Percentiles rank a stretch among this genome's conserved stretches.
Conservation (phyloP, 2,797 vertebrate genomes). For the Todus mexicanus region DNA sequence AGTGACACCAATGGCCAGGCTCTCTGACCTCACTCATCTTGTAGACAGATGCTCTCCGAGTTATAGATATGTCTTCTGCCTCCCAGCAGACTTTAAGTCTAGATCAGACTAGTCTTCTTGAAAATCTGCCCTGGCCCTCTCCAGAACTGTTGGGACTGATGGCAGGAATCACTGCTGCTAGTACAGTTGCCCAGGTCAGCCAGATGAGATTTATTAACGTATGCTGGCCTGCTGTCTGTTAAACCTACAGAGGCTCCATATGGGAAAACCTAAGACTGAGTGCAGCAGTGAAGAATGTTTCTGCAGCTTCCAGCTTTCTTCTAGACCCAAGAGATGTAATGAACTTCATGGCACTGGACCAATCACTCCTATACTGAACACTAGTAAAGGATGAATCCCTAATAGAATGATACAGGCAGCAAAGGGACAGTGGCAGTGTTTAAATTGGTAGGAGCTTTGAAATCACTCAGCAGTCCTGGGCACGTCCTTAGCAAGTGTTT, state of each 20-base stretch:
- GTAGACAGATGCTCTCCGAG: background rate
- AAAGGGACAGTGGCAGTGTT: background rate
- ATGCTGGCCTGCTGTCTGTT: background rate
- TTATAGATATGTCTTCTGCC: background rate
- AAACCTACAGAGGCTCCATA: background rate
- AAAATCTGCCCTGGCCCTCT: background rate
- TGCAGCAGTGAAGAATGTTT: fast-evolving
- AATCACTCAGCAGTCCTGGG: background rate
- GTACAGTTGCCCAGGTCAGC: background rate
- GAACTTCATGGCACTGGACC: background rate
- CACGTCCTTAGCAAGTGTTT: background rate
- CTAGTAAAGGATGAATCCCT: background rate
- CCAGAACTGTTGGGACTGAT: background rate
- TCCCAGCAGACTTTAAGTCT: background rate
- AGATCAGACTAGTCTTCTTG: background rate
- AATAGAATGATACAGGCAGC: fast-evolving
- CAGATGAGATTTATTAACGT: background rate
- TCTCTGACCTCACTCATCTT: background rate
- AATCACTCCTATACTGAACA: background rate
- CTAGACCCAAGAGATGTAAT: background rate
- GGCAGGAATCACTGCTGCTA: background rate
- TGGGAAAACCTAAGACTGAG: background rate
- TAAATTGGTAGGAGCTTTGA: background rate
- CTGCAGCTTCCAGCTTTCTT: background rate
- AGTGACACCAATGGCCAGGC: background rate